Percentiles rank a stretch among this genome's conserved stretches.
phyloP scores from a whole-genome alignment of 2,888 invertebrate genomes.

The Buathra laborator region DNA sequence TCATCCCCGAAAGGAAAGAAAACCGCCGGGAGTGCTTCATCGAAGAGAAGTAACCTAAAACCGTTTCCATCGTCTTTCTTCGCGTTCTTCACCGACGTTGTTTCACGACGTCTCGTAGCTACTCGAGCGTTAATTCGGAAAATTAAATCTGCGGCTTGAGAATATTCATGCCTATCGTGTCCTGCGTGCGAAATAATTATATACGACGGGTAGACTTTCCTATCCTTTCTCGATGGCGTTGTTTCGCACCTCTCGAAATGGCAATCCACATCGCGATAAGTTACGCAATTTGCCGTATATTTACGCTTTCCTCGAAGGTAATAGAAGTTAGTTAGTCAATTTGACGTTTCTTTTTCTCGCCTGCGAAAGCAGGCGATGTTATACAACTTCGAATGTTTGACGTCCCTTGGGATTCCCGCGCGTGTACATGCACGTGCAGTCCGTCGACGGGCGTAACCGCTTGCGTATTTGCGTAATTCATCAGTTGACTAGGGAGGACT shows the following conservation, averaged over 20 bases:
- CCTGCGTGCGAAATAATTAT: neutral
- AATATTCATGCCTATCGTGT: neutral
- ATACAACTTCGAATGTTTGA: neutral
- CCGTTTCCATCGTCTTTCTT: constrained; percentile 54
- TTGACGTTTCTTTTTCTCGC: neutral
- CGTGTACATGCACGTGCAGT: constrained; percentile 14
- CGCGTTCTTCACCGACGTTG: neutral
- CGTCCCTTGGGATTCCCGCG: constrained; percentile 2
- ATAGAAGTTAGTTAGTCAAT: neutral
- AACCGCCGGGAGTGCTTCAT: constrained; percentile 17
- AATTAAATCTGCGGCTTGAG: constrained; percentile 58
- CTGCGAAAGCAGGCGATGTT: neutral
- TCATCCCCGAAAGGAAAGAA: constrained; percentile 47
- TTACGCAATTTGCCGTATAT: neutral
- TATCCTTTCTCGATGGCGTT: neutral
- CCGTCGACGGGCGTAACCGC: neutral
- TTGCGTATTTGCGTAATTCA: constrained; percentile 58
- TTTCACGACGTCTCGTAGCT: constrained; percentile 44
- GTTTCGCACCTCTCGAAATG: neutral
- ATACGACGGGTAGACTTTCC: neutral
- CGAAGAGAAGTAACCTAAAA: constrained; percentile 47
- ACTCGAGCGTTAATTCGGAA: constrained; percentile 61
- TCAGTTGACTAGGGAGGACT: constrained; percentile 17
- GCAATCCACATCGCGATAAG: neutral
- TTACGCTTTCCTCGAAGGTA: neutral